A percentile compares a stretch with the other conserved stretches of the same genome.
Conservation (phyloP, 2,888 invertebrate species). For the Chymomyza procnemis region DNA sequence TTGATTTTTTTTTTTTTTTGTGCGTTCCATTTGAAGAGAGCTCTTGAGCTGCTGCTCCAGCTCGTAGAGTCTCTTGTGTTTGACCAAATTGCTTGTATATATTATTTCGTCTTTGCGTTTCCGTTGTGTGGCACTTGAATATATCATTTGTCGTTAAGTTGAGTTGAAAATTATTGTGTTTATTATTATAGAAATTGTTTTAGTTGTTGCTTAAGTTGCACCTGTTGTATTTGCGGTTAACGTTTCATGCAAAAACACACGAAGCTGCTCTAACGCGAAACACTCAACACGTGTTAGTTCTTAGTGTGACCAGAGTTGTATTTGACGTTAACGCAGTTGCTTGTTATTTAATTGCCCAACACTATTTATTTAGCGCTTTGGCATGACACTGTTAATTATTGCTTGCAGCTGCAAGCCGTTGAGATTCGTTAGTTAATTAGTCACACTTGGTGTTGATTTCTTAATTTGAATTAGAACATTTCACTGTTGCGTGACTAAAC, state of each 20-base stretch:
- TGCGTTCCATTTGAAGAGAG: background rate
- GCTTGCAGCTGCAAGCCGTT: conserved; percentile 37
- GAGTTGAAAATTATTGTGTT: conserved; percentile 61
- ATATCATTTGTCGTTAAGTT: conserved; percentile 51
- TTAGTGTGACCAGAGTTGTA: conserved; percentile 11
- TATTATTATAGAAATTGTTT: conserved; percentile 52
- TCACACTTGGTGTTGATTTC: background rate
- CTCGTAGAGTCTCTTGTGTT: background rate
- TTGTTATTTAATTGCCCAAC: conserved; percentile 18
- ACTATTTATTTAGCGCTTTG: conserved; percentile 36
- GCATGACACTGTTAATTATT: conserved; percentile 48
- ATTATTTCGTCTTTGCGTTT: conserved; percentile 33
- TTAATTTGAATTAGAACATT: conserved; percentile 10
- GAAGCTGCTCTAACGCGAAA: conserved; percentile 4
- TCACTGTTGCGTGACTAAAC: conserved; percentile 40
- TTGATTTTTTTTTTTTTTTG: background rate
- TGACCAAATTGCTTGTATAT: background rate
- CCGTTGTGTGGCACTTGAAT: conserved; percentile 53
- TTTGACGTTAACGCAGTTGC: conserved; percentile 2
- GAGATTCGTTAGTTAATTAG: background rate
- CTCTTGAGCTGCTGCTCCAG: conserved; percentile 2
- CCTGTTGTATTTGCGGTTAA: conserved; percentile 48
- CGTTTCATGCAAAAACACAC: conserved; percentile 13
- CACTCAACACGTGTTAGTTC: background rate
- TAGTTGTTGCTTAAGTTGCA: conserved; percentile 36